These are phyloP conservation scores for Ceraclea dissimilis DNA, from an alignment of 2,888 invertebrate species.

Conservation along the genomic window DNA sequence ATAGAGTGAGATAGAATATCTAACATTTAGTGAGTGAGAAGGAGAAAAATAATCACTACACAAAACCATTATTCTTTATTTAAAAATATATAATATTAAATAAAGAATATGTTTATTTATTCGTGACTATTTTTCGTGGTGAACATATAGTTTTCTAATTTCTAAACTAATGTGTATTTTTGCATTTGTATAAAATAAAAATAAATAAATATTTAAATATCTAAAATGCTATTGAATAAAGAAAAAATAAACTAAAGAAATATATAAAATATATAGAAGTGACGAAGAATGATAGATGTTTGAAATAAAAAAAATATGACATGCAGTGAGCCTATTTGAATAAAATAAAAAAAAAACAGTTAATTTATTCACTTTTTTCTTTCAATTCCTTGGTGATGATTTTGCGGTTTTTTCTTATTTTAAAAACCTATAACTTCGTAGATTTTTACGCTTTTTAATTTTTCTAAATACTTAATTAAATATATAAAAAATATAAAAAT, in stretches of 20 bases:
- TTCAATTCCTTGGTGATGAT: too few species aligned
- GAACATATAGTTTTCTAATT: conserved; percentile 1
- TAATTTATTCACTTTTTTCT: neutral
- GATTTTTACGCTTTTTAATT: too few species aligned
- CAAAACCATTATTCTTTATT: neutral
- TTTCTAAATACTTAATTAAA: too few species aligned
- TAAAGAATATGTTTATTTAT: neutral
- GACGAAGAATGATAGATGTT: neutral
- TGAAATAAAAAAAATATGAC: neutral
- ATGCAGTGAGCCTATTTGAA: neutral
- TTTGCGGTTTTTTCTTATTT: too few species aligned
- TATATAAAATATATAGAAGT: neutral
- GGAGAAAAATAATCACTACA: neutral
- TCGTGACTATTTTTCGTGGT: neutral
- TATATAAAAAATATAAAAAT: too few species aligned
- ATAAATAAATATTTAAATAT: neutral
- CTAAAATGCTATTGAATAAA: too few species aligned
- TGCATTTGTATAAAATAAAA: neutral
- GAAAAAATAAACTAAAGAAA: neutral
- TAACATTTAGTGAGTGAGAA: conserved; percentile 18
- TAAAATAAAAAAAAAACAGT: too few species aligned
- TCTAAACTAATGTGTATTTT: neutral
- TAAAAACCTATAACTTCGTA: too few species aligned
- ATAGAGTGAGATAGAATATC: conserved; percentile 13
- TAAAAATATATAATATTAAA: neutral